Conservation (phyloP, 2,888 invertebrate species). For the Amphipoea oculea region DNA sequence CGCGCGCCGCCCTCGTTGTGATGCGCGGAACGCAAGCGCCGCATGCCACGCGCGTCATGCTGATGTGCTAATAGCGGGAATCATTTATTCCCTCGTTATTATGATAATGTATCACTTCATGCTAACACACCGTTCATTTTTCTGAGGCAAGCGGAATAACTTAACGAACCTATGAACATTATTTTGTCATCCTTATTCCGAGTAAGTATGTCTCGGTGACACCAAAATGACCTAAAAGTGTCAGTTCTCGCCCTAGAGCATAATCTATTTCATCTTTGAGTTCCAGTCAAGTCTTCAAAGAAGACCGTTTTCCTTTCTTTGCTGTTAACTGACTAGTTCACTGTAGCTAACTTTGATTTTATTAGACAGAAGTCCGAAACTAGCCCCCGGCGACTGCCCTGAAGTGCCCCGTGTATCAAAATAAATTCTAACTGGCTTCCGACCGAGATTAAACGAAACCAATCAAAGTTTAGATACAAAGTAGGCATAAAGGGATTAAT, state of each 20-base stretch:
- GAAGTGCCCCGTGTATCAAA: neutral
- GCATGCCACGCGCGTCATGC: slow-evolving; percentile 31
- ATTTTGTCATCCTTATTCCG: neutral
- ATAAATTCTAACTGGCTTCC: slow-evolving; percentile 16
- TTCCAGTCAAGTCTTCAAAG: neutral
- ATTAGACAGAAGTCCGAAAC: neutral
- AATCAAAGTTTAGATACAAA: slow-evolving; percentile 41
- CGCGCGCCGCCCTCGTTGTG: slow-evolving; percentile 22
- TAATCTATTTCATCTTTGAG: neutral
- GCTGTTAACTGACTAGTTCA: neutral
- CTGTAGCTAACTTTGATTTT: neutral
- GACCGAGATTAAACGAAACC: slow-evolving; percentile 34
- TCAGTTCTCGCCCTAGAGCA: neutral
- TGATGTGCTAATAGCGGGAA: slow-evolving; percentile 31
- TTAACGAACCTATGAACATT: neutral
- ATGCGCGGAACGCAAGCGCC: slow-evolving; percentile 25
- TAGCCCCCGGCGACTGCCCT: neutral
- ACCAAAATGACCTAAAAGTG: neutral
- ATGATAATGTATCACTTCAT: slow-evolving; percentile 51
- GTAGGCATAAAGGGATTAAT: neutral
- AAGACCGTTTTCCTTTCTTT: slow-evolving; percentile 17
- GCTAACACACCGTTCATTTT: slow-evolving; percentile 24
- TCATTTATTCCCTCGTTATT: slow-evolving; percentile 53
- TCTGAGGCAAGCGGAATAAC: slow-evolving; percentile 12
- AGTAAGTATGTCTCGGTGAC: neutral